Percentiles rank a stretch among this genome's conserved stretches.
These are phyloP conservation scores for Marmota monax DNA, from an alignment of 2,113 vertebrate genomes.

Conservation along the genomic window DNA sequence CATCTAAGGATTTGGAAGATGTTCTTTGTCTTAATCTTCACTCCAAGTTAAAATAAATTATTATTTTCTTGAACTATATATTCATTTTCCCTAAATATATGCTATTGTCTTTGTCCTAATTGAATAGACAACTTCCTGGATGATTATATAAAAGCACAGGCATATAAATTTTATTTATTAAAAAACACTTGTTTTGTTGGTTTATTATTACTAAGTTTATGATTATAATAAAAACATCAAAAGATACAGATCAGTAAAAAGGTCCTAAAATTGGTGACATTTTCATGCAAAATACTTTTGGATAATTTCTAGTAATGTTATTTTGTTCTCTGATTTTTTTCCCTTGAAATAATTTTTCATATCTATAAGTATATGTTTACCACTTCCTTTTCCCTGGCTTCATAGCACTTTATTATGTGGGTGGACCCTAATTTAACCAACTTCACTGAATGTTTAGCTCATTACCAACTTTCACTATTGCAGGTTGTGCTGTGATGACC, in stretches of 20 bases:
- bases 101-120: neutral
- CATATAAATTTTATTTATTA: neutral
- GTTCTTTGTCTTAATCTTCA: neutral
- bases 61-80: neutral
- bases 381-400: neutral
- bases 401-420: neutral
- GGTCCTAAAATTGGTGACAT: neutral
- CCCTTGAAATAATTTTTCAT: neutral
- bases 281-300: neutral
- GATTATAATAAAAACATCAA: neutral
- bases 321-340: neutral
- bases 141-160: neutral
- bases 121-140: neutral
- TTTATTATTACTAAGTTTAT: neutral
- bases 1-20: neutral
- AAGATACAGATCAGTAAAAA: neutral
- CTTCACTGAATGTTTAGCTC: neutral
- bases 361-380: neutral
- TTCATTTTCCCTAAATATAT: neutral
- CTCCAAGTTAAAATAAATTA: neutral
- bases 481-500: neutral
- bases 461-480: neutral
- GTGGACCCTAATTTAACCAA: neutral
- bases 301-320: neutral
- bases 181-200: neutral